phyloP scores from a whole-genome alignment of 2,113 vertebrate species.

The Calidris pugnax region DNA sequence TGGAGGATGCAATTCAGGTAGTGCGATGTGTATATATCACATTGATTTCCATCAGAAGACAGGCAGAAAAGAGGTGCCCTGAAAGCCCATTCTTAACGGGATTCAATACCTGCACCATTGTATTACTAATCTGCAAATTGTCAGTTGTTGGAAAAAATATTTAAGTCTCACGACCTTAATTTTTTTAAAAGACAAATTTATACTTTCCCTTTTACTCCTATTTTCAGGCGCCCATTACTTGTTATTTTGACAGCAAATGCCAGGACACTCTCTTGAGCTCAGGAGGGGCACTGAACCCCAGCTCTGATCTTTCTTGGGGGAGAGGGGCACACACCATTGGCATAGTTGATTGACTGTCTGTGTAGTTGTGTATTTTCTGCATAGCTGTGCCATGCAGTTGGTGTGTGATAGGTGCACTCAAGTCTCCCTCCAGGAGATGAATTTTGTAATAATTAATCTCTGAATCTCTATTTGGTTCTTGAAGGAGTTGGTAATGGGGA shows the following conservation, averaged over 20 bases:
- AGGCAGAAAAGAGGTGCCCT: not conserved
- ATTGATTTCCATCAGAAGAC: not conserved
- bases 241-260: not conserved
- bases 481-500: not conserved
- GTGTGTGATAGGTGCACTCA: not conserved
- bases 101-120: not conserved
- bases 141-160: not conserved
- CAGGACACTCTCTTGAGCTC: not conserved
- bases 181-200: not conserved
- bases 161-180: not conserved
- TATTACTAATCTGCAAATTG: not conserved
- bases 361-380: not conserved
- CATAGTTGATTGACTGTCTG: not conserved
- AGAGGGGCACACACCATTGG: not conserved
- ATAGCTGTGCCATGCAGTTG: not conserved
- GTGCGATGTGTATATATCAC: not conserved
- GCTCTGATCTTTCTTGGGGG: not conserved
- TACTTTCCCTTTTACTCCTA: not conserved
- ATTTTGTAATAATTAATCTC: not conserved
- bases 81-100: not conserved
- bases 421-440: not conserved
- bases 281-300: not conserved
- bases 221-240: not conserved
- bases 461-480: not conserved
- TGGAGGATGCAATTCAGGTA: not conserved